Base-by-base conservation (phyloP, 2,797 vertebrate genomes). In the Eospalax fontanierii region DNA sequence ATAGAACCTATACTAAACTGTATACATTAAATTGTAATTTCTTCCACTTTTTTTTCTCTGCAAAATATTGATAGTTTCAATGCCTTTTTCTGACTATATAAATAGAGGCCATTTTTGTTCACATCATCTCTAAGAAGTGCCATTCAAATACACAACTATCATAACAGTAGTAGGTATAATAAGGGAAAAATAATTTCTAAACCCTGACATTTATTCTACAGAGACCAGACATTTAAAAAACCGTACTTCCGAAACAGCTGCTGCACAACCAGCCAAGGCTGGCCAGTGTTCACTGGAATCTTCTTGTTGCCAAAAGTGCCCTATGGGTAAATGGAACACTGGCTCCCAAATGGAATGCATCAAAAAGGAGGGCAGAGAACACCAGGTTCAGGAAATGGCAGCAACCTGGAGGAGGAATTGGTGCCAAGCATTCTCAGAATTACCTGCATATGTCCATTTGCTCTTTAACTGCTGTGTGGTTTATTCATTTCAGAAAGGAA, bases 231-330 rank as follows among this genome's bases (percentile, higher is more conserved):
- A 95, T 96, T 95, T 57, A 35, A 79, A 71, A 96, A 96, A 66
- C 2, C 1, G 40, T 71, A 76, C 95, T 89, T 96, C 94, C 93
- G 90, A 80, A 97, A 95, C 92, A 97, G 94, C 93, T 97, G 83
- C 65, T 88, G 0, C 21, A 2, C 63, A 87, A 59, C 65, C 87
- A 92, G 65, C 63, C n/a, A 87, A 93, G 26, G 63, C 50, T 80
- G 83, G 95, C 95, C 96, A 26, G 24, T 0, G 3, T 46, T 22
- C 57, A 93, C 74, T 50, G 21, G 78, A 94, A 40, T 33, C 8
- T 35, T 22, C 16, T 0, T 14, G 21, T 68, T 97, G 96, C 71
- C 95, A 95, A 79, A 73, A 86, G 91, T 54, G 63, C 26, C 19
- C 19, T 57, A 0, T 46, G 28, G n/a, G 30, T 33, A 71, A 88